phyloP scores from a whole-genome alignment of 2,113 vertebrate species.

The Ivindomyrus marchei region DNA sequence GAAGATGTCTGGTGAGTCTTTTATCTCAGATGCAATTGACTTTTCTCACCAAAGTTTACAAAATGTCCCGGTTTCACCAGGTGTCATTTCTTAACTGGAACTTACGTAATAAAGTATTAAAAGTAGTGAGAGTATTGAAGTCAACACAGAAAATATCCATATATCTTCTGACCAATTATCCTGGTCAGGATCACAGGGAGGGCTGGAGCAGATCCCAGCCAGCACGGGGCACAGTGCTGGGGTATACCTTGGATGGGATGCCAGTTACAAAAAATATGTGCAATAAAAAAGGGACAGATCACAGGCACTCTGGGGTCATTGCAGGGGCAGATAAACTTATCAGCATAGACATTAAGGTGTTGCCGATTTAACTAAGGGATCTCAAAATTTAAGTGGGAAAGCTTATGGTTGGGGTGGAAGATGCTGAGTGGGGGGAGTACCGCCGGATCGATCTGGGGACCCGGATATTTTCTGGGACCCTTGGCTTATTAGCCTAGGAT shows the following conservation, averaged over 20 bases:
- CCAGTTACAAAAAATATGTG: neutral
- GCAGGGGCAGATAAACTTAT: neutral
- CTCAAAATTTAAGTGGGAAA: neutral
- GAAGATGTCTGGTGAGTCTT: neutral
- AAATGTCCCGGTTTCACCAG: neutral
- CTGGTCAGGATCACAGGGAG: neutral
- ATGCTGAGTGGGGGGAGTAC: neutral
- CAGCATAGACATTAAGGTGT: neutral
- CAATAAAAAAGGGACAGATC: neutral
- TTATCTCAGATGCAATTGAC: conserved; percentile 1
- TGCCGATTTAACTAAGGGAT: neutral
- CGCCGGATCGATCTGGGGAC: neutral
- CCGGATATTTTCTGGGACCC: neutral
- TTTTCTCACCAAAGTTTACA: conserved; percentile 6
- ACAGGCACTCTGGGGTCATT: neutral
- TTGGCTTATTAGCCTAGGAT: neutral
- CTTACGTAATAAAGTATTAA: neutral
- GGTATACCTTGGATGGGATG: neutral
- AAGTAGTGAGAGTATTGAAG: neutral
- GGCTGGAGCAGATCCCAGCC: neutral
- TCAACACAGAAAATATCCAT: neutral
- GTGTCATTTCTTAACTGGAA: neutral
- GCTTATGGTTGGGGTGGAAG: neutral
- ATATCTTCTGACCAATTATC: neutral
- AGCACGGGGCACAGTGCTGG: neutral